Percentiles rank a stretch among this genome's conserved stretches.
These are phyloP conservation scores for Scaptodrosophila latifasciaeformis DNA, from an alignment of 2,888 invertebrate genomes.

Conservation along the genomic window DNA sequence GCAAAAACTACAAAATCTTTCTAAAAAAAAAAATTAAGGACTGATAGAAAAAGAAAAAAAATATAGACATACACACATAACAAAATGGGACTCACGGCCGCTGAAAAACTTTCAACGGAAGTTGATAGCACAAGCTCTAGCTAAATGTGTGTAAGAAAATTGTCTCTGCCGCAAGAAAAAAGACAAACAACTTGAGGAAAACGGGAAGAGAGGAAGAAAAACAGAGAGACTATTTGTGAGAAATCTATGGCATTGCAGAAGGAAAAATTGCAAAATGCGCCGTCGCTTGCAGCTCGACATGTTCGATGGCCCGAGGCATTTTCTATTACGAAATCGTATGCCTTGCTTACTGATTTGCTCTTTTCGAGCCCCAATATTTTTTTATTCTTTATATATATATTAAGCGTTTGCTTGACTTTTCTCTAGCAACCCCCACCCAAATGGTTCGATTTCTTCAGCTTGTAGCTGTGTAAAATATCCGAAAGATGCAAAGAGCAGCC, in stretches of 20 bases:
- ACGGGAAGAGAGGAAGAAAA: not conserved
- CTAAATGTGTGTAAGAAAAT: slow-evolving; percentile 58
- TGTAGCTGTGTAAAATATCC: no score
- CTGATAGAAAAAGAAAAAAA: no score
- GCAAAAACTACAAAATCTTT: slow-evolving; percentile 33
- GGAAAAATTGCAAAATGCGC: slow-evolving; percentile 56
- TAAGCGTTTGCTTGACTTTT: no score
- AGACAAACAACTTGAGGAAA: slow-evolving; percentile 6
- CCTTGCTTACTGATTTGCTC: no score
- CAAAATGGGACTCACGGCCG: slow-evolving; percentile 10
- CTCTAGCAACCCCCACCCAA: no score
- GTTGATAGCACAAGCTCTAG: slow-evolving; percentile 42
- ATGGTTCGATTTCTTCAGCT: no score
- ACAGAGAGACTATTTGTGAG: slow-evolving; percentile 19
- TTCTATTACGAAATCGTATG: slow-evolving; percentile 50
- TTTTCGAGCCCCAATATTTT: not conserved
- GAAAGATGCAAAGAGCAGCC: slow-evolving; percentile 42
- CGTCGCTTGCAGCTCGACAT: slow-evolving; percentile 11
- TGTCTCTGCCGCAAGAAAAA: slow-evolving; percentile 39
- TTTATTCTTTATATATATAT: no score
- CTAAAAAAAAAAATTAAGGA: slow-evolving; percentile 7
- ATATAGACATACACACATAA: slow-evolving; percentile 5
- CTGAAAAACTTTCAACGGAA: slow-evolving; percentile 51
- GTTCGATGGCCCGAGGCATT: slow-evolving; percentile 31
- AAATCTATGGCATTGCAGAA: slow-evolving; percentile 54